Evolutionary conservation across 2,888 invertebrate species (phyloP).

Genomic region (Xylota sylvarum): DNA sequence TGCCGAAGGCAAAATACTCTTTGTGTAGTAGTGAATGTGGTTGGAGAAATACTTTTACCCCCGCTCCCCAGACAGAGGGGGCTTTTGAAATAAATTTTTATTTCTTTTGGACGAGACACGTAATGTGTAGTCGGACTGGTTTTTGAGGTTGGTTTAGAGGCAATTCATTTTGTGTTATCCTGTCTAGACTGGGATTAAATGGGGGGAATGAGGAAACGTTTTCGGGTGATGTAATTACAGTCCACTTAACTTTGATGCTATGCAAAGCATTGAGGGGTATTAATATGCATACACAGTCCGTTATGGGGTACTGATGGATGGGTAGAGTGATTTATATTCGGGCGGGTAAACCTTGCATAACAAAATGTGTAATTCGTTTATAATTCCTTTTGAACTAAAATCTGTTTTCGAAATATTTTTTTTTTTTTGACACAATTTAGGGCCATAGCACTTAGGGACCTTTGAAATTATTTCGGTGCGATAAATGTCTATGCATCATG

Average conservation of each 20-base stretch:
- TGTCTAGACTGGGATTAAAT: conserved; percentile 56
- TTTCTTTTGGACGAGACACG: conserved; percentile 2
- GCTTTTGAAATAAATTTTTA: conserved; percentile 15
- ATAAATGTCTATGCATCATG: no score
- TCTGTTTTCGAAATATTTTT: background rate
- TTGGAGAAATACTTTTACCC: background rate
- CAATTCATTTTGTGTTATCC: conserved; percentile 19
- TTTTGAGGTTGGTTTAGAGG: conserved; percentile 17
- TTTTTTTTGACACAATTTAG: background rate
- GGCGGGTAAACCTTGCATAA: background rate
- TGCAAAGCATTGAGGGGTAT: conserved; percentile 16
- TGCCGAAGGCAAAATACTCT: conserved; percentile 33
- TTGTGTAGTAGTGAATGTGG: conserved; percentile 5
- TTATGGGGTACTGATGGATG: conserved; percentile 27
- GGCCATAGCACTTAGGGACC: background rate
- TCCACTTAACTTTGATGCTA: conserved; percentile 28
- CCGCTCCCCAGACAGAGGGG: background rate
- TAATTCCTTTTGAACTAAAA: conserved; percentile 8
- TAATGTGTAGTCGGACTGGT: conserved; percentile 9
- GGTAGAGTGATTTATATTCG: conserved; percentile 16
- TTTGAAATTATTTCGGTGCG: no score
- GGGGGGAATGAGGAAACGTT: conserved; percentile 16
- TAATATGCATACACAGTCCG: conserved; percentile 12
- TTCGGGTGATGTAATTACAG: conserved; percentile 33
- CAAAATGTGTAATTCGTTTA: conserved; percentile 9